Percentiles rank a stretch among this genome's conserved stretches.
phyloP scores from a whole-genome alignment of 2,888 invertebrate species.

The Chirona hameri region DNA sequence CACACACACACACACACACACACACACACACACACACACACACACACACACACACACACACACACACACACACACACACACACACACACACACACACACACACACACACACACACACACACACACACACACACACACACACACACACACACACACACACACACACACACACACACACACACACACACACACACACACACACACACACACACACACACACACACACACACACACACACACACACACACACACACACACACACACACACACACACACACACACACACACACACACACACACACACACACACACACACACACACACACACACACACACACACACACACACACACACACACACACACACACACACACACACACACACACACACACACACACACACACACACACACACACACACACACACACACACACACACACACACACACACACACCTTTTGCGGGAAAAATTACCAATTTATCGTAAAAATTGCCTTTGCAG shows the following conservation, averaged over 20 bases:
- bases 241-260: too few relatives aligned
- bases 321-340: constrained; percentile 8
- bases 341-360: constrained; percentile 8
- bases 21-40: constrained; percentile 8
- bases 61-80: constrained; percentile 8
- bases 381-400: background rate
- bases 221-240: too few relatives aligned
- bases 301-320: constrained; percentile 8
- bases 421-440: too few relatives aligned
- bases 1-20: background rate
- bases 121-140: background rate
- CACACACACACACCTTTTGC: too few relatives aligned
- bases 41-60: constrained; percentile 8
- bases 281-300: constrained; percentile 8
- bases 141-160: background rate
- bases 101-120: constrained; percentile 4
- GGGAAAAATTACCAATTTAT: too few relatives aligned
- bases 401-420: background rate
- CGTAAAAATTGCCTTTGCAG: too few relatives aligned
- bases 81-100: constrained; percentile 8
- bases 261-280: constrained; percentile 1
- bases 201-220: too few relatives aligned
- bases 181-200: too few relatives aligned
- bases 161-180: too few relatives aligned
- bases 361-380: background rate